Base-by-base conservation (phyloP, 2,797 vertebrate species). In the Enteromius treurensis region DNA sequence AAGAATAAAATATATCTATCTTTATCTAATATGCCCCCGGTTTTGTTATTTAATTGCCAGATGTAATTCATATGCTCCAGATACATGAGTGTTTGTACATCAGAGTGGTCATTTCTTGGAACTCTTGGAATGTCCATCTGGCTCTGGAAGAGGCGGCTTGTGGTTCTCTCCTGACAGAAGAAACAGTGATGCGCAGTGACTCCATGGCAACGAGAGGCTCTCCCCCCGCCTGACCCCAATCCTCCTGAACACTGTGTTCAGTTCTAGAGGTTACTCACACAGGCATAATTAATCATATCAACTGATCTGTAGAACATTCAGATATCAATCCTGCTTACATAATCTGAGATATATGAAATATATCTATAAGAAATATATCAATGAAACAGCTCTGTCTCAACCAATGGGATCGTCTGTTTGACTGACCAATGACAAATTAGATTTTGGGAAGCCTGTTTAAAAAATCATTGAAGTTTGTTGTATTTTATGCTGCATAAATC, bases 81-180 rank as follows among this genome's bases (percentile, higher is more conserved):
- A 71, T 64, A 67, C n/a, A 29, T 71, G 15, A 15, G 1, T 64
- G 75, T 26, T 10, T n/a, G 51, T 37, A 29, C 60, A 32, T 60
- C 15, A 49, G 29, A 49, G 42, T 42, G 51, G 47, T 26, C 14
- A n/a, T 89, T 93, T 91, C 89, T 90, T 90, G 89, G 88, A 93
- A 92, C 90, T 86, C 88, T 89, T 91, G 74, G 42, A 79, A 88
- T 87, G 89, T 92, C 92, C 91, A 93, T 93, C 93, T 94, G 92
- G 90, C 89, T 90, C 88, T 90, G 86, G 90, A 64, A 60, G 88
- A 87, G 84, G 87, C 89, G 91, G 88, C 88, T 85, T 92, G 90
- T 91, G 90, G 89, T 88, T 90, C 82, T 89, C 86, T 91, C 84
- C 87, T 88, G 89, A 88, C 81, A 62, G 23, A 60, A 60, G 23